phyloP scores from a whole-genome alignment of 64 coral and sea anemone species.

The Platygyra sinensis region DNA sequence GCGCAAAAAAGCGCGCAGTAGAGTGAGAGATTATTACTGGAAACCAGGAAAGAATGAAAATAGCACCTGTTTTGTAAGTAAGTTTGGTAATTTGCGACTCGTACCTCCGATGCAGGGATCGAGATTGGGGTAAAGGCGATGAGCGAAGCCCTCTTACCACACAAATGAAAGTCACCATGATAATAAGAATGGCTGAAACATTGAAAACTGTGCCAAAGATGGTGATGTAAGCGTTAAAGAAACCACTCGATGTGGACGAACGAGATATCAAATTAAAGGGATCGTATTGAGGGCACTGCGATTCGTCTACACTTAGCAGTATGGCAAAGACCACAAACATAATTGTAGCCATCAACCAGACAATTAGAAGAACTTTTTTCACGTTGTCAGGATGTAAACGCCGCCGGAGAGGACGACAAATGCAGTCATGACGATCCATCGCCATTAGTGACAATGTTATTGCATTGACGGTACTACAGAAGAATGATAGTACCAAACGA shows the following conservation, averaged over 20 bases:
- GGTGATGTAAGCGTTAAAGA: not conserved
- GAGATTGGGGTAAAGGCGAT: not conserved
- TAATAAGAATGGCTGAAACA: not conserved
- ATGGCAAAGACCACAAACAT: not conserved
- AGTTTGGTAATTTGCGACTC: conserved; percentile 3
- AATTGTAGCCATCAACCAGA: no score
- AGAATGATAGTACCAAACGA: not conserved
- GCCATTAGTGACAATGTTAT: conserved; percentile 12
- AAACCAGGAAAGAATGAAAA: conserved; percentile 6
- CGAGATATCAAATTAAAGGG: not conserved
- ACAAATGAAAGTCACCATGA: not conserved
- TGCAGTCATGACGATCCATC: not conserved
- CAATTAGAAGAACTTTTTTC: not conserved
- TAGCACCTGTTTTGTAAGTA: conserved; percentile 4
- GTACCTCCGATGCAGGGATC: not conserved
- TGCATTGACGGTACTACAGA: conserved; percentile 1
- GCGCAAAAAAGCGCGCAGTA: not conserved
- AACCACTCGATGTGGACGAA: not conserved
- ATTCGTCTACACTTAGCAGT: not conserved
- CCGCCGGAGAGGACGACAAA: not conserved
- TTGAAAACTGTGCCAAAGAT: conserved; percentile 1
- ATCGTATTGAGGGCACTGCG: conserved; percentile 9
- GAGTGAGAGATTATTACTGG: not conserved
- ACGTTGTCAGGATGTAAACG: not conserved
- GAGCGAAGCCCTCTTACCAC: not conserved